Base-by-base conservation (phyloP, 1,140 invertebrate species). In the Lordiphosa collinella region DNA sequence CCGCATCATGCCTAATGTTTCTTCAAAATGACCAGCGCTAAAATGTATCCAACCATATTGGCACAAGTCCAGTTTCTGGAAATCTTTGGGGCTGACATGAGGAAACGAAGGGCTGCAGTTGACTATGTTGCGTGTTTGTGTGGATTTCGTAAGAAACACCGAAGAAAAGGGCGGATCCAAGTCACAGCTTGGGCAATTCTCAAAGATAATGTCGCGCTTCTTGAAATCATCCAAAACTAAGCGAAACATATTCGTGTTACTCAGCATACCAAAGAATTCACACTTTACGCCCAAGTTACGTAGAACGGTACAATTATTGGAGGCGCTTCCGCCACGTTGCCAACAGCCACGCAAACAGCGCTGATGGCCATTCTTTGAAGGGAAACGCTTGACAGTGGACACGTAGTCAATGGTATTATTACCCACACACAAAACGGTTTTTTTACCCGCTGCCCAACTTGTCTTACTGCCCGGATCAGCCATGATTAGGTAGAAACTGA, bases 41-140 rank as follows among this genome's bases (percentile, higher is more conserved):
- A 94, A 93, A 87, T 94, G 93, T 58, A 94, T 91, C 94, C 94
- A 95, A 10, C 89, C 90, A 58, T 93, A 94, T 4, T 52, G 18
- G 7, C 92, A 37, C 14, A 90, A 74, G 72, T 87, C 29, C 5
- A 94, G 37, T 36, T 90, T 71, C 11, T 36, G 8, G 73, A 94
- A 93, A 59, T 94, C 90, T 14, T 92, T 89, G 3, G 90, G 73
- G 1, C 76, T 90, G 4, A 94, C 68, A 86, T 94, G 92, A 1
- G 92, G 92, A 57, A 93, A 88, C 52, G 90, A 89, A 40, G 90
- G 90, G 85, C 91, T 91, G 7, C 91, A 89, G 74, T 93, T 92
- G 14, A 94, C 64, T 50, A 93, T 93, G 2, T 93, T 94, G 37
- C 93, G 88, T 7, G 91, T 91, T 12, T 90, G 91, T 35, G 89